phyloP scores from a whole-genome alignment of 1,140 invertebrate genomes.

The Sesamia nonagrioides region DNA sequence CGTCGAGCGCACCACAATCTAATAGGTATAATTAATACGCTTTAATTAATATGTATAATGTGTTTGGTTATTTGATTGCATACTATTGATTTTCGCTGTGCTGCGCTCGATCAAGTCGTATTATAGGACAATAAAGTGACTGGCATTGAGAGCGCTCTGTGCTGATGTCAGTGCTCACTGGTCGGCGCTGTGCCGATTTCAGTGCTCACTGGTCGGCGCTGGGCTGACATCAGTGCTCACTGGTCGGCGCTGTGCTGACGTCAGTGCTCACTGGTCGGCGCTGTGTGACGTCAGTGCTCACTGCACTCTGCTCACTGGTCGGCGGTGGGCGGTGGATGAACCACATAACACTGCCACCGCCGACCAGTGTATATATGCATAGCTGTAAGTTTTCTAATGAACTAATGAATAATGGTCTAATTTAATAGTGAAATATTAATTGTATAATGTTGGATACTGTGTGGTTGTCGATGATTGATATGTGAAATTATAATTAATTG shows the following conservation, averaged over 20 bases:
- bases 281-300: background rate
- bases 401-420: slow-evolving; percentile 2
- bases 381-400: background rate
- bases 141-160: no score
- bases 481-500: slow-evolving; percentile 16
- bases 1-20: background rate
- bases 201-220: no score
- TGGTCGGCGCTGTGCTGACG: no score
- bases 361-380: background rate
- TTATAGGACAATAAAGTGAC: no score
- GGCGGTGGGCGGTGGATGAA: no score
- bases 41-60: background rate
- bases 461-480: slow-evolving; percentile 18
- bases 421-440: slow-evolving; percentile 24
- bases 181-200: no score
- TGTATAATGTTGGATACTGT: background rate
- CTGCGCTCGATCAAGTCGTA: background rate
- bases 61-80: background rate
- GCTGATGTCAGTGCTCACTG: no score
- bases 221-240: no score
- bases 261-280: no score
- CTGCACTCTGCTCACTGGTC: background rate
- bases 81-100: background rate
- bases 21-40: background rate
- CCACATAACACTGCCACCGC: background rate